Conservation (phyloP, 2,888 invertebrate species). For the Ceratothoa steindachneri region DNA sequence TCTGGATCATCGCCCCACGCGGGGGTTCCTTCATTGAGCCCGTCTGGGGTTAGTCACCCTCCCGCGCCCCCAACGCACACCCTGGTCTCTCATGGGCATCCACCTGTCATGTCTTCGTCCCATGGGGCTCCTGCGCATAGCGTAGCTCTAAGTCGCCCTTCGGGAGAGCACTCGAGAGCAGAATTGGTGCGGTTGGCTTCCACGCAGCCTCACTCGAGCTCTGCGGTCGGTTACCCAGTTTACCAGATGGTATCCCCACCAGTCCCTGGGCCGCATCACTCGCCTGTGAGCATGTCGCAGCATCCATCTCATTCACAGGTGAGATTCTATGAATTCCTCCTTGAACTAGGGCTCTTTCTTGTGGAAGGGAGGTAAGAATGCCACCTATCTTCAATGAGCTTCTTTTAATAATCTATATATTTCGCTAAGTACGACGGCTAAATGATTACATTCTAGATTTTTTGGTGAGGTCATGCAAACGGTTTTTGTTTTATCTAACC, state of each 20-base stretch:
- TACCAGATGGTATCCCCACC: slow-evolving; percentile 50
- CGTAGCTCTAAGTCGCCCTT: slow-evolving; percentile 30
- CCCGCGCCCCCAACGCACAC: slow-evolving; percentile 29
- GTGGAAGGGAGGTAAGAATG: too few relatives aligned
- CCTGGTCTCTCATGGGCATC: slow-evolving; percentile 26
- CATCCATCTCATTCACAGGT: slow-evolving; percentile 3
- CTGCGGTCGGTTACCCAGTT: slow-evolving; percentile 41
- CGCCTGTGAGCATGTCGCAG: not conserved
- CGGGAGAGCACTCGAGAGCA: not conserved
- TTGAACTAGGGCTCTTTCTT: too few relatives aligned
- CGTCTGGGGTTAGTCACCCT: slow-evolving; percentile 18
- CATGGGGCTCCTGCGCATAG: slow-evolving; percentile 24
- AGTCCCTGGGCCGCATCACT: slow-evolving; percentile 24
- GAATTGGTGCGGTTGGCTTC: slow-evolving; percentile 6
- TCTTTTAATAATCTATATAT: too few relatives aligned
- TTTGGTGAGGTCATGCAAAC: too few relatives aligned
- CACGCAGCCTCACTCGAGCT: slow-evolving; percentile 50
- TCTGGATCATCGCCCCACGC: slow-evolving; percentile 35
- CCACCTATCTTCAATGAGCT: too few relatives aligned
- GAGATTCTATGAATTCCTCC: too few relatives aligned
- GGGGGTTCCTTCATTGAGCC: slow-evolving; percentile 32
- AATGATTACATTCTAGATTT: too few relatives aligned
- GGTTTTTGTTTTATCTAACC: not conserved
- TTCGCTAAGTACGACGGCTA: not conserved
- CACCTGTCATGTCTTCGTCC: slow-evolving; percentile 23